Evolutionary conservation across 2,113 vertebrate genomes (phyloP), one percentile per base, ranked within the genome.

Genomic region (Triplophysa rosa): DNA sequence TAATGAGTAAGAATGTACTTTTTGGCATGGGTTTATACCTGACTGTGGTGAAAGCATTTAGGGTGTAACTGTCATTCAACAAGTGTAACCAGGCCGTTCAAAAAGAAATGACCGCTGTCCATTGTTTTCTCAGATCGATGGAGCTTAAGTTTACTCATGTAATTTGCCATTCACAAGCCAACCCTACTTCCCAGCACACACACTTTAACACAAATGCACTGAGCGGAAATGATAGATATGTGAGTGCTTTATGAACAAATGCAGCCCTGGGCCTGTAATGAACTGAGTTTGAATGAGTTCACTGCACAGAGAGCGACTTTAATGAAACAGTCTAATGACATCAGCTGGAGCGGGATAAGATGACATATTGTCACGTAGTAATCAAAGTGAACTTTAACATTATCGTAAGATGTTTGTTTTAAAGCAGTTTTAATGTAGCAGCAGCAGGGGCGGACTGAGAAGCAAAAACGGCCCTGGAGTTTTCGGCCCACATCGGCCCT

Each of bases 261-360:
- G 61, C 67, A 49, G 49, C 64, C 47, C 6, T 68, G 71, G 52
- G 59, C 64, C 49, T 56, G 63, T 82, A 68, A 83, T 78, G 61
- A 77, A 49, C 59, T 61, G 61, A 83, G 80, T 75, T 19, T 80
- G 74, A 84, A 80, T 78, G 47, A 76, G 77, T 79, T 84, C 62
- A 62, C 71, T 66, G 40, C 67, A 79, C 54, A 66, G 14, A 66
- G 14, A 81, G 24, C 61, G 52, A 26, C 58, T 71, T 40, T 81
- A 82, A 80, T 87, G 66, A 82, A 76, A 59, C 58, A 62, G 64
- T 61, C 67, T 75, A 76, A 78, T 78, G 72, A 78, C 77, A 75
- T 70, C 56, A 63, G 67, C 67, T 59, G 33, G 67, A 62, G 81
- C 64, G 45, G 65, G 47, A 37, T 40, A 64, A 80, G 69, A 81